Evolutionary conservation across 2,113 vertebrate species (phyloP).

Genomic region (Gopherus flavomarginatus): DNA sequence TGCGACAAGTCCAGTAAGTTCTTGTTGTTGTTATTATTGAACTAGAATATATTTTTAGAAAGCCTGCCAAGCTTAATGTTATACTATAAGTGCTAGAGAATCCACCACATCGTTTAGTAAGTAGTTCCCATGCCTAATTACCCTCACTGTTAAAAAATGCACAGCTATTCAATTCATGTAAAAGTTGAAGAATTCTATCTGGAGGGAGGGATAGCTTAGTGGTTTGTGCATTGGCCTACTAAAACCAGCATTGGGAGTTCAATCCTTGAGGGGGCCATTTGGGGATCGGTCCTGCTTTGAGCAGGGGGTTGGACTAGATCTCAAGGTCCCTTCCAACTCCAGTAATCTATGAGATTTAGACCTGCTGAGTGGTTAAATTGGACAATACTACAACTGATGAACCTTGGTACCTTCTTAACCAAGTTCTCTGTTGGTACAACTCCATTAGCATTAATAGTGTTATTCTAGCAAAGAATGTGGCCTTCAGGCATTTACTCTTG

Average conservation of each 20-base stretch:
- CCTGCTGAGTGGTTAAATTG: constrained; percentile 21
- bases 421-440: constrained; percentile 1
- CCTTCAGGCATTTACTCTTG: not conserved
- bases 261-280: too few relatives aligned
- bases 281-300: too few relatives aligned
- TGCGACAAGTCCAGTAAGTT: not conserved
- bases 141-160: not conserved
- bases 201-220: not conserved
- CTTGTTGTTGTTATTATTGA: not conserved
- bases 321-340: too few relatives aligned
- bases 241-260: too few relatives aligned
- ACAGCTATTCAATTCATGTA: not conserved
- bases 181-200: not conserved
- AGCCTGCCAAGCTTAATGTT: not conserved
- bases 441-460: not conserved
- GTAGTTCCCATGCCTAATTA: not conserved
- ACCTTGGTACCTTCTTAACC: not conserved
- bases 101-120: not conserved
- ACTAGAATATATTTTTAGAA: not conserved
- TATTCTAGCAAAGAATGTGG: not conserved
- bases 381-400: not conserved
- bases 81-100: not conserved
- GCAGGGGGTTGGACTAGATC: too few relatives aligned
- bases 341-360: not conserved
- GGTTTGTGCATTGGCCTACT: too few relatives aligned